phyloP scores from a whole-genome alignment of 2,113 vertebrate genomes.

The Urocolius indicus region DNA sequence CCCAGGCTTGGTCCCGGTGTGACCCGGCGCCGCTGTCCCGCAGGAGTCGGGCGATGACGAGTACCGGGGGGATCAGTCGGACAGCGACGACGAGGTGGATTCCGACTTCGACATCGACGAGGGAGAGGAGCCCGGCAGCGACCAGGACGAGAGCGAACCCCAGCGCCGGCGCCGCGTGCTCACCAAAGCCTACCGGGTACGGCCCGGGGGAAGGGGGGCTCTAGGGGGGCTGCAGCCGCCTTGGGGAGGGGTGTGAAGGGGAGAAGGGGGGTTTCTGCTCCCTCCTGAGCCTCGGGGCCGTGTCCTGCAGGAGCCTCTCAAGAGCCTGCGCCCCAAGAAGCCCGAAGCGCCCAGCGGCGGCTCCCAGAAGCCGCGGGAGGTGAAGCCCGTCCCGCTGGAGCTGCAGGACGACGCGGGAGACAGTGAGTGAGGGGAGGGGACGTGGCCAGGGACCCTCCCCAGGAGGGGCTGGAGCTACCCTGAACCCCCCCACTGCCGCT shows the following conservation, averaged over 20 bases:
- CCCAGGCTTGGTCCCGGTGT: neutral
- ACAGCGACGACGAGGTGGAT: slow-evolving; percentile 96
- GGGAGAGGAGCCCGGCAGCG: slow-evolving; percentile 92
- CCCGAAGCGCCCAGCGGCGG: slow-evolving; percentile 74
- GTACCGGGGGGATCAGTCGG: slow-evolving; percentile 93
- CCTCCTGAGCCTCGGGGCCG: too few relatives aligned
- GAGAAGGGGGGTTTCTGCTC: too few relatives aligned
- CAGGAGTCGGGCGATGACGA: slow-evolving; percentile 96
- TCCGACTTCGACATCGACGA: slow-evolving; percentile 97
- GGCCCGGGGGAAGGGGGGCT: neutral
- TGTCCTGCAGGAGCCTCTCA: slow-evolving; percentile 86
- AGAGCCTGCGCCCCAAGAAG: slow-evolving; percentile 87
- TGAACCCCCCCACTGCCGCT: neutral
- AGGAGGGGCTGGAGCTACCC: accelerated
- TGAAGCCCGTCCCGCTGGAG: slow-evolving; percentile 81
- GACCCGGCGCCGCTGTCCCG: accelerated
- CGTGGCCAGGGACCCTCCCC: accelerated
- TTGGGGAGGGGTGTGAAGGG: too few relatives aligned
- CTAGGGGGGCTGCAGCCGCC: too few relatives aligned
- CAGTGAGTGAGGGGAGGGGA: slow-evolving; percentile 74
- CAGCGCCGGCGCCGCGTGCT: slow-evolving; percentile 87
- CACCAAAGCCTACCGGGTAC: slow-evolving; percentile 94
- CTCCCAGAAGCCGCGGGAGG: slow-evolving; percentile 81
- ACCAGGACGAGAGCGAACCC: slow-evolving; percentile 91
- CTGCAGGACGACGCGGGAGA: slow-evolving; percentile 86